A percentile compares a stretch with the other conserved stretches of the same genome.
Evolutionary conservation across 2,888 invertebrate genomes (phyloP).

Genomic region (Neoaliturus tenellus): DNA sequence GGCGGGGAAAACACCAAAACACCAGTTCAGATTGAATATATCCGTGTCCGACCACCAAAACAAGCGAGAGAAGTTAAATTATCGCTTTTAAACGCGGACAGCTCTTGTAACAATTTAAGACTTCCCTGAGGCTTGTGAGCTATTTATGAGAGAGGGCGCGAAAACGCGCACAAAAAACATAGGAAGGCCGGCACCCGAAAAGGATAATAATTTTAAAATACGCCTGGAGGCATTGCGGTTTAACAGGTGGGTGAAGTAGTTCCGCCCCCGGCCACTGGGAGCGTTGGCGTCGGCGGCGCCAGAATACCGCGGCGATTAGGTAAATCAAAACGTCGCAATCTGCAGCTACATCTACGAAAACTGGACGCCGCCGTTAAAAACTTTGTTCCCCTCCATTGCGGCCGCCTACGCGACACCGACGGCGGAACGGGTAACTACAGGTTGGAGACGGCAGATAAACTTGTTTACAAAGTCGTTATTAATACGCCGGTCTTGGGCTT

Average conservation of each 20-base stretch:
- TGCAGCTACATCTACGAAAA: not conserved
- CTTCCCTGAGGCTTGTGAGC: not conserved
- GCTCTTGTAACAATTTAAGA: not conserved
- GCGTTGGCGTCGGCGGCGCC: conserved; percentile 31
- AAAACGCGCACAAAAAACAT: not conserved
- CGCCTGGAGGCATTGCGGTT: not conserved
- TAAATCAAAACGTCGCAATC: conserved; percentile 12
- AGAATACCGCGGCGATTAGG: conserved; percentile 18
- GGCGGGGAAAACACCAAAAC: not conserved
- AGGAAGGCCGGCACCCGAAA: not conserved
- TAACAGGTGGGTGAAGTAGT: not conserved
- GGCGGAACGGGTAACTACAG: not conserved
- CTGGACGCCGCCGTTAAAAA: not conserved
- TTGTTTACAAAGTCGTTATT: conserved; percentile 8
- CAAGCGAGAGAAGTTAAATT: too few relatives aligned
- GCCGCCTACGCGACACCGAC: not conserved
- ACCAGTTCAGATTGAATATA: not conserved
- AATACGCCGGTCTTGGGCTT: not conserved
- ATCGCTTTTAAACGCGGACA: not conserved
- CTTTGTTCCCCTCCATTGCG: not conserved
- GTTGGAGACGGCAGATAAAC: not conserved
- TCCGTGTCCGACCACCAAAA: too few relatives aligned
- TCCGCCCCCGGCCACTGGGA: not conserved
- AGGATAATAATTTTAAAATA: not conserved
- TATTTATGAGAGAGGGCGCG: not conserved